Evolutionary conservation across 2,888 invertebrate species (phyloP).

Genomic region (Torymus texanus): DNA sequence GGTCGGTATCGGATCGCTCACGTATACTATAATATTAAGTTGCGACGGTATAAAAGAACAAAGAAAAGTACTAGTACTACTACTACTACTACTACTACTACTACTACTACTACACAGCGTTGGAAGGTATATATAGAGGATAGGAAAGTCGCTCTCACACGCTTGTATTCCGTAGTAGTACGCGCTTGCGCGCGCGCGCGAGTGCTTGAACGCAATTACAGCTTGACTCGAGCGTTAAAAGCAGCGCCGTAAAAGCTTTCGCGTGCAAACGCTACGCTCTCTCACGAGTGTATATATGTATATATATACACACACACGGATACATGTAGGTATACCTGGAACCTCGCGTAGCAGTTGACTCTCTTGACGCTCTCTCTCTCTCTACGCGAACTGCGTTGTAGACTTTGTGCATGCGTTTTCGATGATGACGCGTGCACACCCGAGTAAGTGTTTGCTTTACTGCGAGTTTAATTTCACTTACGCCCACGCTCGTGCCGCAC

Average conservation of each 20-base stretch:
- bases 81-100: no score
- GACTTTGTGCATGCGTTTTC: no score
- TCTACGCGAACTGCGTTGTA: background rate
- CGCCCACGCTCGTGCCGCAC: no score
- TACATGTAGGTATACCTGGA: no score
- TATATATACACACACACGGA: no score
- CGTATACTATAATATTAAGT: background rate
- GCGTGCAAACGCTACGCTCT: background rate
- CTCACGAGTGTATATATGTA: no score
- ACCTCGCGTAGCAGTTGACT: background rate
- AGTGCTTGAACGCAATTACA: conserved; percentile 59
- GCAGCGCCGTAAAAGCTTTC: conserved; percentile 58
- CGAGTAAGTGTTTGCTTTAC: no score
- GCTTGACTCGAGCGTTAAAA: conserved; percentile 60
- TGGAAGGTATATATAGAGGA: no score
- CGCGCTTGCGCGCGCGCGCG: conserved; percentile 28
- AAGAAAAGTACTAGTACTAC: background rate
- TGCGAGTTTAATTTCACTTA: no score
- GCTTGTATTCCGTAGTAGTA: conserved; percentile 21
- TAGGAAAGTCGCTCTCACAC: no score
- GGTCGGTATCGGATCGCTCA: conserved; percentile 21
- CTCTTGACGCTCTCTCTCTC: background rate
- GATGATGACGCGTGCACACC: no score
- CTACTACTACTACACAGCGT: background rate
- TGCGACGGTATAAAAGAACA: background rate